Conservation (phyloP, 2,888 invertebrate genomes). For the Cheilosia vulpina region DNA sequence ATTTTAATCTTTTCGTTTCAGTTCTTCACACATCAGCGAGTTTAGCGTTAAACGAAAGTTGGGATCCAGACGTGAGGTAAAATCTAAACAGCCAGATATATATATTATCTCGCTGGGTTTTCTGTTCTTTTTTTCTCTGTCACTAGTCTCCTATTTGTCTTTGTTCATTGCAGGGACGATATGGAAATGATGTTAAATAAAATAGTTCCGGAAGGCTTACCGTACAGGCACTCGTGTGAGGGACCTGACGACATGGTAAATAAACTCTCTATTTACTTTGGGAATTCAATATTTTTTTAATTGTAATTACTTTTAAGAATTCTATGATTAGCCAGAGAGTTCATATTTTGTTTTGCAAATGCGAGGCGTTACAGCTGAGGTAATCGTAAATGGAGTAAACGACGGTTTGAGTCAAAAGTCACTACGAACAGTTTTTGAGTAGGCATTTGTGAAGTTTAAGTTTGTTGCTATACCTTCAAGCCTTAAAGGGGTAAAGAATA, state of each 20-base stretch:
- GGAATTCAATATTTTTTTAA: background rate
- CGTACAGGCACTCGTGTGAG: conserved; percentile 98
- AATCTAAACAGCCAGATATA: conserved; percentile 65
- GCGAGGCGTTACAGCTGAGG: too few relatives aligned
- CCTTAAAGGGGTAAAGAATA: too few relatives aligned
- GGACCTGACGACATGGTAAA: conserved; percentile 99
- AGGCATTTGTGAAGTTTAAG: too few relatives aligned
- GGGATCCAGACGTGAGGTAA: conserved; percentile 96
- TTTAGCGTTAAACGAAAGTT: conserved; percentile 98
- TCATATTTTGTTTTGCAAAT: background rate
- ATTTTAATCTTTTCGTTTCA: conserved; percentile 84
- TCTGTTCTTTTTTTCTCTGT: conserved; percentile 14
- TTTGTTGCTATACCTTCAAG: too few relatives aligned
- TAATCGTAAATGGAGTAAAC: too few relatives aligned
- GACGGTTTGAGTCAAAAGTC: too few relatives aligned
- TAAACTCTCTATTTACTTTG: conserved; percentile 6
- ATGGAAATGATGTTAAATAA: conserved; percentile 99
- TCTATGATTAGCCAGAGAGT: background rate
- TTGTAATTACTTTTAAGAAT: background rate
- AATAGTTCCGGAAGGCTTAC: conserved; percentile 98
- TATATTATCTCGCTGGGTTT: background rate
- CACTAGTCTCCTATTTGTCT: conserved; percentile 45
- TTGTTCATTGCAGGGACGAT: conserved; percentile 88
- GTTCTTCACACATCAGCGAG: conserved; percentile 99
- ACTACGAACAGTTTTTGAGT: too few relatives aligned